Evolutionary conservation across 2,797 vertebrate genomes (phyloP).

Genomic region (Ceryle rudis): DNA sequence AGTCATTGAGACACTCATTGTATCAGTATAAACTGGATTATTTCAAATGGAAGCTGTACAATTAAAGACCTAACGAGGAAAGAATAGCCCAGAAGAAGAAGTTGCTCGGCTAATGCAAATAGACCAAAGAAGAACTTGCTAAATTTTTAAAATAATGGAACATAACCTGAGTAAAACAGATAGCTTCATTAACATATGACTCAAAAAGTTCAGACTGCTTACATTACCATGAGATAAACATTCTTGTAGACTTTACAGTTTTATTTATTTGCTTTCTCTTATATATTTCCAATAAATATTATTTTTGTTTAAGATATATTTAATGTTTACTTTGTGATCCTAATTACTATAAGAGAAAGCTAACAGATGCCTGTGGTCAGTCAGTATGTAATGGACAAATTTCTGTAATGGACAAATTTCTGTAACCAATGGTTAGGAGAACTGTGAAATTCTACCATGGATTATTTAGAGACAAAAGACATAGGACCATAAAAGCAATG

Average conservation of each 20-base stretch:
- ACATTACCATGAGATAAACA: neutral
- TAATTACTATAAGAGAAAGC: neutral
- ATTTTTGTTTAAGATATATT: neutral
- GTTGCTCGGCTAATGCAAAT: neutral
- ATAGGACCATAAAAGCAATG: neutral
- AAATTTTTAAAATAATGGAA: neutral
- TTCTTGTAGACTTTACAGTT: neutral
- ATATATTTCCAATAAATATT: neutral
- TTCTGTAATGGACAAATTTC: no score
- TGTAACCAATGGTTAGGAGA: neutral
- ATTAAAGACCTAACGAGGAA: neutral
- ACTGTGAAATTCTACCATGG: neutral
- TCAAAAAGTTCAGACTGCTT: neutral
- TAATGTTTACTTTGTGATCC: neutral
- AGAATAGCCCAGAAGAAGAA: neutral
- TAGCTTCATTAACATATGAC: neutral
- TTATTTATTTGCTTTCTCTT: neutral
- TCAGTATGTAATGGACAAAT: neutral
- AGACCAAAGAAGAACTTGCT: neutral
- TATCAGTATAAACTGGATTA: neutral
- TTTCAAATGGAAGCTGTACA: neutral
- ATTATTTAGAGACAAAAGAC: neutral
- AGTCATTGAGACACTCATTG: neutral
- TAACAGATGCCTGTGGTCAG: neutral
- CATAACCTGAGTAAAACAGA: neutral